Percentiles rank a stretch among this genome's conserved stretches.
Conservation (phyloP, 1,140 invertebrate genomes). For the Drosophila neocordata region DNA sequence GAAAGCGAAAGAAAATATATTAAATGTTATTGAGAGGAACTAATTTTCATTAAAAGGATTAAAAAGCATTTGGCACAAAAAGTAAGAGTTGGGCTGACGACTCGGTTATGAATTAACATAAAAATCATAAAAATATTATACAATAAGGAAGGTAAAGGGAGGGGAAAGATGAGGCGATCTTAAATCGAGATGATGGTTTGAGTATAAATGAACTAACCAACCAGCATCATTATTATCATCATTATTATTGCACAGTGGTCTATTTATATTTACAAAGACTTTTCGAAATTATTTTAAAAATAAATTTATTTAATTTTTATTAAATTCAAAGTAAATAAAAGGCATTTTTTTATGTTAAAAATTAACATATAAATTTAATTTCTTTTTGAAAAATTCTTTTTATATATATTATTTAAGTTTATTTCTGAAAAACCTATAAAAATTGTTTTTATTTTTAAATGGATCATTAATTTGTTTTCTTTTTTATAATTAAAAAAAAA, state of each 20-base stretch:
- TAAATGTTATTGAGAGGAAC: slow-evolving; percentile 82
- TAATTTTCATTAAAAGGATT: slow-evolving; percentile 83
- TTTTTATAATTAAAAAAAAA: too few species aligned
- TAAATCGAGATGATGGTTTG: slow-evolving; percentile 3
- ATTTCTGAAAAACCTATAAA: too few species aligned
- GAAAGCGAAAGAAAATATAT: slow-evolving; percentile 78
- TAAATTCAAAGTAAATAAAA: too few species aligned
- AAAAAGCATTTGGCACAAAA: slow-evolving; percentile 72
- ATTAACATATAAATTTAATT: too few species aligned
- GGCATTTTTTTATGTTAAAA: too few species aligned
- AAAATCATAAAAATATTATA: slow-evolving; percentile 82
- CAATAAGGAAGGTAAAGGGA: slow-evolving; percentile 57
- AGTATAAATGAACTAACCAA: background rate
- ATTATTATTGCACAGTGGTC: slow-evolving; percentile 28
- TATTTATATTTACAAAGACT: too few species aligned
- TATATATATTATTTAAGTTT: too few species aligned
- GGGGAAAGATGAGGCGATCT: background rate
- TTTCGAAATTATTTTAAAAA: too few species aligned
- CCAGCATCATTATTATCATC: slow-evolving; percentile 24
- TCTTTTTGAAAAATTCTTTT: too few species aligned
- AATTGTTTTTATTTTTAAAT: too few species aligned
- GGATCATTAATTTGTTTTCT: too few species aligned
- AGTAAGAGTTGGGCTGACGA: slow-evolving; percentile 19
- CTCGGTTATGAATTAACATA: slow-evolving; percentile 77
- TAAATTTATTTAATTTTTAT: too few species aligned